Evolutionary conservation across 53 echinoderm and acorn worm species (phyloP).

Genomic region (Paracentrotus lividus): DNA sequence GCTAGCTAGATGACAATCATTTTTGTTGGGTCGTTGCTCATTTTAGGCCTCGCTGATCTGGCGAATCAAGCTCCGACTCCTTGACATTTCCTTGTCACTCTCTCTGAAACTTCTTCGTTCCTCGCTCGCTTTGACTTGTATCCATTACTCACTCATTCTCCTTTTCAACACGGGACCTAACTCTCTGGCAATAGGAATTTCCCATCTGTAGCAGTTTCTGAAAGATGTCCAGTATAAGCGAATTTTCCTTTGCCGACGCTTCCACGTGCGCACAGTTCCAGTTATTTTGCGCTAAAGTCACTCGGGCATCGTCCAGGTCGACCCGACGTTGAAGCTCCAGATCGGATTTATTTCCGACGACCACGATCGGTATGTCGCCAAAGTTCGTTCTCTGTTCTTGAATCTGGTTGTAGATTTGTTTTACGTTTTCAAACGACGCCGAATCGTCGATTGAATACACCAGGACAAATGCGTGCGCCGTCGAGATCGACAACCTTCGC

Average conservation of each 20-base stretch:
- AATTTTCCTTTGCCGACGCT: slow-evolving; percentile 93
- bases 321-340: slow-evolving; percentile 85
- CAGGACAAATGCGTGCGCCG: slow-evolving; percentile 93
- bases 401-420: slow-evolving; percentile 95
- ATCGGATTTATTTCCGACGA: slow-evolving; percentile 96
- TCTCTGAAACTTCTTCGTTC: slow-evolving; percentile 86
- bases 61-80: slow-evolving; percentile 96
- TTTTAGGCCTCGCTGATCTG: slow-evolving; percentile 91
- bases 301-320: slow-evolving; percentile 84
- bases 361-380: slow-evolving; percentile 88
- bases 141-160: slow-evolving; percentile 95
- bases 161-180: slow-evolving; percentile 94
- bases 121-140: slow-evolving; percentile 85
- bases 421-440: slow-evolving; percentile 88
- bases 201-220: slow-evolving; percentile 94
- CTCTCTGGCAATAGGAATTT: slow-evolving; percentile 95
- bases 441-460: slow-evolving; percentile 91
- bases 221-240: slow-evolving; percentile 93
- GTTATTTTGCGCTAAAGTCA: slow-evolving; percentile 82
- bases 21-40: slow-evolving; percentile 92
- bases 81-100: slow-evolving; percentile 94
- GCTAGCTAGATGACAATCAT: slow-evolving; percentile 94
- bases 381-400: slow-evolving; percentile 93
- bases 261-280: slow-evolving; percentile 95
- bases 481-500: slow-evolving; percentile 96